Percentiles rank a stretch among this genome's conserved stretches.
Conservation (phyloP, 2,797 vertebrate species). For the Oreonectes daqikongensis region DNA sequence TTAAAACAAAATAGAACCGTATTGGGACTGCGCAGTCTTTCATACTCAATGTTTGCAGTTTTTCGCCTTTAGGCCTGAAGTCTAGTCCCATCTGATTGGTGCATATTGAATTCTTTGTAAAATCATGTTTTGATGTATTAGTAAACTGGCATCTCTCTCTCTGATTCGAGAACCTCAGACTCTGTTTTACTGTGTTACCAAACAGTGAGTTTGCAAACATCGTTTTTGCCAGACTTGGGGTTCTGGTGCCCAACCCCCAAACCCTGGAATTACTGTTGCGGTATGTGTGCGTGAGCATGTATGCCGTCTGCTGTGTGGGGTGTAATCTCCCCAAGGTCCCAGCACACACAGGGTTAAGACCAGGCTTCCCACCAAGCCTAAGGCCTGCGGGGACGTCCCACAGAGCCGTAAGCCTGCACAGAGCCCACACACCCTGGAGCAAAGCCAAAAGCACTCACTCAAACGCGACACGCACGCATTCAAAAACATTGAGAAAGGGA, state of each 20-base stretch:
- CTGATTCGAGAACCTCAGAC: slow-evolving; percentile 3
- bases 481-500: slow-evolving; percentile 58
- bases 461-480: slow-evolving; percentile 11
- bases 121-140: slow-evolving; percentile 12
- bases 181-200: slow-evolving; percentile 19
- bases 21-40: neutral
- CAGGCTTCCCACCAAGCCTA: slow-evolving; percentile 76
- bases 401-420: slow-evolving; percentile 72
- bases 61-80: neutral
- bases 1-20: neutral
- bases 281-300: slow-evolving; percentile 32
- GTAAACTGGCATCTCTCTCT: slow-evolving; percentile 6
- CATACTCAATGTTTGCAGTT: neutral
- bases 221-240: slow-evolving; percentile 20
- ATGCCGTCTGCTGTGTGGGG: slow-evolving; percentile 70
- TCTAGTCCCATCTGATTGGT: neutral
- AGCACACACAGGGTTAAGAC: slow-evolving; percentile 75
- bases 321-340: slow-evolving; percentile 76
- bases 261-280: slow-evolving; percentile 24
- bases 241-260: neutral
- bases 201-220: slow-evolving; percentile 24
- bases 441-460: slow-evolving; percentile 49
- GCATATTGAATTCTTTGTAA: neutral
- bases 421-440: slow-evolving; percentile 64
- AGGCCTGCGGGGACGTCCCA: slow-evolving; percentile 75